Evolutionary conservation across 2,113 vertebrate species (phyloP).

Genomic region (Melospiza georgiana): DNA sequence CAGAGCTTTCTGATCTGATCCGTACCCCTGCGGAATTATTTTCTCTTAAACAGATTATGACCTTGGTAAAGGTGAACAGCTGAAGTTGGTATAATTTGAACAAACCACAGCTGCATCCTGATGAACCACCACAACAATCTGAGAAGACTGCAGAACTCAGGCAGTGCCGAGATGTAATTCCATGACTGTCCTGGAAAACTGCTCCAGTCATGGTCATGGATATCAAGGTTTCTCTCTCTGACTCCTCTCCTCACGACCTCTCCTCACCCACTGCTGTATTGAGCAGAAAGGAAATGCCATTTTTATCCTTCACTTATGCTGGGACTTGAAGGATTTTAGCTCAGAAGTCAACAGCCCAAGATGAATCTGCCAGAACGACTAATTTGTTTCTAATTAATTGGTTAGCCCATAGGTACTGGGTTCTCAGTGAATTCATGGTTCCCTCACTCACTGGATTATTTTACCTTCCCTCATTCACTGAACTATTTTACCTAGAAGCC

Average conservation of each 20-base stretch:
- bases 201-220: neutral
- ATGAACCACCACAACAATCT: neutral
- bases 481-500: neutral
- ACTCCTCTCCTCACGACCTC: neutral
- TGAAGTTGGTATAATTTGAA: neutral
- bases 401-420: too few relatives aligned
- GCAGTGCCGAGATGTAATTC: neutral
- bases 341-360: neutral
- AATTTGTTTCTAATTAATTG: neutral
- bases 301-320: neutral
- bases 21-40: neutral
- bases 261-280: neutral
- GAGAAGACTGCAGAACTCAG: neutral
- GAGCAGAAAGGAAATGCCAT: neutral
- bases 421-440: neutral
- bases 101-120: neutral
- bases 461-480: neutral
- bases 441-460: neutral
- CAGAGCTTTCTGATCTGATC: neutral
- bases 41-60: neutral
- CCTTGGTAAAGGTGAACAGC: neutral
- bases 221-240: neutral
- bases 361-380: neutral
- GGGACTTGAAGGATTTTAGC: neutral
- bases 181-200: neutral